Conservation (phyloP, 1,140 invertebrate species). For the Leptinotarsa lineolata region DNA sequence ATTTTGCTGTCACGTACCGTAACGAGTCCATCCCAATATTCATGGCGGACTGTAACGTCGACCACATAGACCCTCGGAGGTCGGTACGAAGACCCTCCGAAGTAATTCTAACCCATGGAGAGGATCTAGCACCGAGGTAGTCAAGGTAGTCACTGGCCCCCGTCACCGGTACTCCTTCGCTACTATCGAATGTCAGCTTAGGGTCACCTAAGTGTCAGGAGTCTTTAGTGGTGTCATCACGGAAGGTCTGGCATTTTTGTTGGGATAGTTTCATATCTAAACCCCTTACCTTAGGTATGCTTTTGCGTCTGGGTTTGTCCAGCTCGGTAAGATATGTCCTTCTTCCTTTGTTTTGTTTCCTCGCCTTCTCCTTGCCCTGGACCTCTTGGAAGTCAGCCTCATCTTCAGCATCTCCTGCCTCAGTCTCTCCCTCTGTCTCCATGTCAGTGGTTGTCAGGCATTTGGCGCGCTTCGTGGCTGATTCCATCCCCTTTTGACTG, state of each 20-base stretch:
- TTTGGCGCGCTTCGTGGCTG: too few relatives aligned
- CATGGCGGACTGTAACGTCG: too few relatives aligned
- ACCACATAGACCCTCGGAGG: too few relatives aligned
- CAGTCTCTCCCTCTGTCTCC: too few relatives aligned
- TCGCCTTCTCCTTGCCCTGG: too few relatives aligned
- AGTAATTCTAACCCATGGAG: conserved; percentile 37
- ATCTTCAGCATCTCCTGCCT: too few relatives aligned
- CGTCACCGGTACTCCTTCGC: conserved; percentile 33
- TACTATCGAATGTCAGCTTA: conserved; percentile 23
- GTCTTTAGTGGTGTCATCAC: conserved; percentile 33
- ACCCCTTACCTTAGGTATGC: conserved; percentile 28
- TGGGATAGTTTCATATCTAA: conserved; percentile 33
- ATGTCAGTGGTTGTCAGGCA: too few relatives aligned
- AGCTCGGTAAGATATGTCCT: conserved; percentile 38
- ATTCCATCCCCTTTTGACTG: too few relatives aligned
- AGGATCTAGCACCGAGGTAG: conserved; percentile 41
- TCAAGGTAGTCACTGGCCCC: conserved; percentile 25
- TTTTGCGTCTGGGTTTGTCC: conserved; percentile 55
- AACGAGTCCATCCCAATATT: too few relatives aligned
- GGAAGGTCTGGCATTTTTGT: conserved; percentile 43
- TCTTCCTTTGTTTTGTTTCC: too few relatives aligned
- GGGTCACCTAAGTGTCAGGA: conserved; percentile 39
- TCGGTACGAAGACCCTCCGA: conserved; percentile 17
- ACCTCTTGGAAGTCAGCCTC: too few relatives aligned
- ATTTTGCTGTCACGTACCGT: too few relatives aligned